Base-by-base conservation (phyloP, 1,140 invertebrate species). In the Trichomalopsis sarcophagae region DNA sequence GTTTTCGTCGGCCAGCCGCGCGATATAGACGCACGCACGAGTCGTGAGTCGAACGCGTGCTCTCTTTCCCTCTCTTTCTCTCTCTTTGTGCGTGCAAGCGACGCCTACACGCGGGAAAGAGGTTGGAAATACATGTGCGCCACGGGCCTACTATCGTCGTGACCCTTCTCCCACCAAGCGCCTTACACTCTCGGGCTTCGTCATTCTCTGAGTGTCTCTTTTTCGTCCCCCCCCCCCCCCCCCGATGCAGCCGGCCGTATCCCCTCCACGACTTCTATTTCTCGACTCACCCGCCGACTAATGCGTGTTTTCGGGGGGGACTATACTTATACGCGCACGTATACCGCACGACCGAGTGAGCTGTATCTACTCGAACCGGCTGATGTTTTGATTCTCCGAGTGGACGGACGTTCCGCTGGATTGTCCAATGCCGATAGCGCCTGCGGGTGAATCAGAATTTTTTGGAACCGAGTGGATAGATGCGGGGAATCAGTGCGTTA, bases 101-200 rank as follows among this genome's bases (percentile, higher is more conserved):
- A 84, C 50, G 23, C 55, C 55, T 77, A 77, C 78, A 27, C 40
- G 79, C 55, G 78, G 5, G 5, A 69, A 81, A 77, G 79, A 85
- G 79, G 71, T 85, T 81, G 84, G 81, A 85, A 85, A 85, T 84
- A 84, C 44, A 75, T 33, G 68, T 71, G 30, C 66, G 30, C 17
- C 33, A 4, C 73, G 27, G 30, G 36, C 23, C 47, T 50, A 17
- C 77, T 47, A 75, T 36, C 77, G 77, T 13, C 77, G 47, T 75
- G 84, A 81, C 77, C 77, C 77, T 73, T 84, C 84, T 47, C 78
- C 84, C 84, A 84, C 77, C 44, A 33, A 36, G 33, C 10, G 40
- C 40, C 30, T 75, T 36, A 4, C 27, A 73, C 82, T 55, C 44
- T 17, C 11, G 0, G 23, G n/a, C 47, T 55, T 33, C 30, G 23